Conservation (phyloP, 1,140 invertebrate species). For the Zaprionus tsacasi region DNA sequence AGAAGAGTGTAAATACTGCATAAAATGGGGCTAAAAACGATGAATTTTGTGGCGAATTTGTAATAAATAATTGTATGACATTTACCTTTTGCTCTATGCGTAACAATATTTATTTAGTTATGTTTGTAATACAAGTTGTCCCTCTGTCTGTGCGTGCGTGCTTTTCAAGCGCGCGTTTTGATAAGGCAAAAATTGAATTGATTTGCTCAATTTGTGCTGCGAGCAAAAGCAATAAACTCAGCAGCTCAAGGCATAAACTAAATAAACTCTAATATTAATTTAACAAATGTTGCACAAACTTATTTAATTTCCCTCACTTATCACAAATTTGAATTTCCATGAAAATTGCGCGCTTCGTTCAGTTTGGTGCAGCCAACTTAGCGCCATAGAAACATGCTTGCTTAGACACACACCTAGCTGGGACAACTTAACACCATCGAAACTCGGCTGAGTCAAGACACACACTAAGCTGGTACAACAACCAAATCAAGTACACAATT, state of each 20-base stretch:
- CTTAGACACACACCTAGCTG: background rate
- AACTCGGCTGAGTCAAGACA: no score
- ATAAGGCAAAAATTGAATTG: background rate
- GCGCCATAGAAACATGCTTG: background rate
- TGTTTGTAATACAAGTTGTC: background rate
- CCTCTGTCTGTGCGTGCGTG: no score
- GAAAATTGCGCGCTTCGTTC: background rate
- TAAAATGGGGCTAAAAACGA: slow-evolving; percentile 7
- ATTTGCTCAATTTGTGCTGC: background rate
- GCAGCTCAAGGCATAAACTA: background rate
- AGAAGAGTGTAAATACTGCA: slow-evolving; percentile 35
- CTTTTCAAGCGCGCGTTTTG: background rate
- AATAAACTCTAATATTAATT: background rate
- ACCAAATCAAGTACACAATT: background rate
- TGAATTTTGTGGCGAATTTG: background rate
- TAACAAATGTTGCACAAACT: background rate
- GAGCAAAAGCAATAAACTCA: background rate
- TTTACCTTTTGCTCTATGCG: slow-evolving; percentile 14
- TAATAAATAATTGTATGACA: slow-evolving; percentile 37
- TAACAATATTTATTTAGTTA: background rate
- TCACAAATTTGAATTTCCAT: background rate
- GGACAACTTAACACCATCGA: background rate
- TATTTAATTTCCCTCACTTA: background rate
- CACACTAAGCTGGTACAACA: background rate
- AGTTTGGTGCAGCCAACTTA: background rate